These are phyloP conservation scores for Falcunculus frontatus DNA, from an alignment of 2,113 vertebrate genomes.

Conservation along the genomic window DNA sequence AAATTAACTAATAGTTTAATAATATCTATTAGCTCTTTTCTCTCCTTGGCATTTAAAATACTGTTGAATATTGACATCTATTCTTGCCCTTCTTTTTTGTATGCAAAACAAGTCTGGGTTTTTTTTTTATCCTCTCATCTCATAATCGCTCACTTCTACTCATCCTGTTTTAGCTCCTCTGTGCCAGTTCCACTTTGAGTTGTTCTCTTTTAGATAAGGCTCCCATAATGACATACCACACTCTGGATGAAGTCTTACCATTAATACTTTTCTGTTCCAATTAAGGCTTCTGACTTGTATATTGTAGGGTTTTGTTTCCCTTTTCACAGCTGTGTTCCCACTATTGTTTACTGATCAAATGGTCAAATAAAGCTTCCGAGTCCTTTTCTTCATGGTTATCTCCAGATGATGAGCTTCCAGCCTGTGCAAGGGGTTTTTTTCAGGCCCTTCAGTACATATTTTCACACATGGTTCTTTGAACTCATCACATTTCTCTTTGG, in stretches of 20 bases:
- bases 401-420: not conserved
- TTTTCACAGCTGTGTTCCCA: not conserved
- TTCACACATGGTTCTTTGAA: not conserved
- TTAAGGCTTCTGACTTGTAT: not conserved
- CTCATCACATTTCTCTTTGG: not conserved
- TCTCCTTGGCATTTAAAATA: not conserved
- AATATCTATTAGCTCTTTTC: not conserved
- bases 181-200: not conserved
- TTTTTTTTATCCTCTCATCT: not conserved
- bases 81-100: not conserved
- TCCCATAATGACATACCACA: rapidly evolving
- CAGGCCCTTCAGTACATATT: not conserved
- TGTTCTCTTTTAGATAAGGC: not conserved
- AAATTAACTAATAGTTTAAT: constrained; percentile 25
- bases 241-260: not conserved
- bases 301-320: not conserved
- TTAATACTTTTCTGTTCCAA: not conserved
- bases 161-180: not conserved
- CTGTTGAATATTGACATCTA: not conserved
- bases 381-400: not conserved
- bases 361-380: not conserved
- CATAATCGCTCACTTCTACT: not conserved
- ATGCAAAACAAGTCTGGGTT: not conserved
- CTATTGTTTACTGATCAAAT: not conserved
- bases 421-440: rapidly evolving